A percentile compares a stretch with the other conserved stretches of the same genome.
Evolutionary conservation across 2,888 invertebrate species (phyloP).

Genomic region (Noctua janthe): DNA sequence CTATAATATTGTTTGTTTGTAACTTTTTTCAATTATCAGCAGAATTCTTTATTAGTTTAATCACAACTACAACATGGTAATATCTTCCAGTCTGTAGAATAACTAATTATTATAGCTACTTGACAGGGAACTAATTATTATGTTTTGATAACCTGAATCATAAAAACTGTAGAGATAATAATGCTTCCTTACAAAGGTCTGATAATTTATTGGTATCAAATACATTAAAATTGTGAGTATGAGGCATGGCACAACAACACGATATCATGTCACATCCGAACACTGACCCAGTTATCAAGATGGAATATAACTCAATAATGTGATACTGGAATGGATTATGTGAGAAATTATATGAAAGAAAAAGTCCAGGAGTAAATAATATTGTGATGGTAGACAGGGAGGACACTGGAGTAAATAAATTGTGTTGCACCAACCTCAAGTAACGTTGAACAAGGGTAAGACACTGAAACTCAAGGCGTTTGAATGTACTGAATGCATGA

Average conservation of each 20-base stretch:
- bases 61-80: not conserved
- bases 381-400: not conserved
- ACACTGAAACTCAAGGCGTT: constrained; percentile 35
- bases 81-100: not conserved
- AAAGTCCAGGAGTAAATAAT: not conserved
- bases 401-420: not conserved
- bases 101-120: too few relatives aligned
- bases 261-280: constrained; percentile 38
- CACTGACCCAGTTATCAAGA: constrained; percentile 46
- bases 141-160: constrained; percentile 5
- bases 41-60: not conserved
- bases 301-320: constrained; percentile 44
- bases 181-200: constrained; percentile 6
- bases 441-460: not conserved
- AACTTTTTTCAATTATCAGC: not conserved
- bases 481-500: constrained; percentile 26
- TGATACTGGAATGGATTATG: constrained; percentile 35
- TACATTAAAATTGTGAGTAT: constrained; percentile 24
- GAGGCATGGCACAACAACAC: constrained; percentile 18
- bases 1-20: not conserved
- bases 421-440: not conserved
- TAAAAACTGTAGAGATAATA: constrained; percentile 26
- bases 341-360: not conserved
- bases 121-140: not conserved
- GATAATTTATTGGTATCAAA: constrained; percentile 31